Percentiles rank a stretch among this genome's conserved stretches.
Evolutionary conservation across 2,797 vertebrate genomes (phyloP).

Genomic region (Megaceryle alcyon): DNA sequence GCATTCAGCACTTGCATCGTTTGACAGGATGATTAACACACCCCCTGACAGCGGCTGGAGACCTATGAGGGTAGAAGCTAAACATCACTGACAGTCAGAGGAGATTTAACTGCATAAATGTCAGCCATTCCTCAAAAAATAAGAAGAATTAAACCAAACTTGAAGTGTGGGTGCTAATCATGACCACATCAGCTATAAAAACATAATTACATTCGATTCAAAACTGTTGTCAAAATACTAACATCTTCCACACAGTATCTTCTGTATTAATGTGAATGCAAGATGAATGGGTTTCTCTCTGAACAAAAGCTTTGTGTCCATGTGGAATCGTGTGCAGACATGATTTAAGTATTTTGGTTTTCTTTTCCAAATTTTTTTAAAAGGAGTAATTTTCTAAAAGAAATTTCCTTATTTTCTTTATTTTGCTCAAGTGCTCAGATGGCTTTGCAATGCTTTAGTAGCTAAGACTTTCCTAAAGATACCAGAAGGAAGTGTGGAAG

Average conservation of each 20-base stretch:
- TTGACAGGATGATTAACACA: conserved; percentile 1
- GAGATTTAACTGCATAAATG: not conserved
- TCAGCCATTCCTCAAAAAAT: not conserved
- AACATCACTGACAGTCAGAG: not conserved
- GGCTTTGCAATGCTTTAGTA: not conserved
- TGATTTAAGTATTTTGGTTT: not conserved
- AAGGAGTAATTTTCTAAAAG: not conserved
- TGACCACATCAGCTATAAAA: not conserved
- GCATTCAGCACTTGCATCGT: not conserved
- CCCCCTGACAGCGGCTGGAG: not conserved
- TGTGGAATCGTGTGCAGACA: not conserved
- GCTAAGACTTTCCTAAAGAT: not conserved
- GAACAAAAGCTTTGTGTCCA: not conserved
- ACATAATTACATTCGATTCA: not conserved
- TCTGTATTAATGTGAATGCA: not conserved
- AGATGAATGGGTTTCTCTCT: not conserved
- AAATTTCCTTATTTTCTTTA: not conserved
- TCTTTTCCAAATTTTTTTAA: not conserved
- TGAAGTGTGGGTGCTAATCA: not conserved
- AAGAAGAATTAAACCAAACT: not conserved
- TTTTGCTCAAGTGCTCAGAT: not conserved
- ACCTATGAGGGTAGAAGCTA: not conserved
- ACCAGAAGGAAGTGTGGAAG: conserved; percentile 5
- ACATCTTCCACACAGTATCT: not conserved
- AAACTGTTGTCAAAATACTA: conserved; percentile 2